phyloP scores from a whole-genome alignment of 1,140 invertebrate genomes.

The Pristionchus pacificus region DNA sequence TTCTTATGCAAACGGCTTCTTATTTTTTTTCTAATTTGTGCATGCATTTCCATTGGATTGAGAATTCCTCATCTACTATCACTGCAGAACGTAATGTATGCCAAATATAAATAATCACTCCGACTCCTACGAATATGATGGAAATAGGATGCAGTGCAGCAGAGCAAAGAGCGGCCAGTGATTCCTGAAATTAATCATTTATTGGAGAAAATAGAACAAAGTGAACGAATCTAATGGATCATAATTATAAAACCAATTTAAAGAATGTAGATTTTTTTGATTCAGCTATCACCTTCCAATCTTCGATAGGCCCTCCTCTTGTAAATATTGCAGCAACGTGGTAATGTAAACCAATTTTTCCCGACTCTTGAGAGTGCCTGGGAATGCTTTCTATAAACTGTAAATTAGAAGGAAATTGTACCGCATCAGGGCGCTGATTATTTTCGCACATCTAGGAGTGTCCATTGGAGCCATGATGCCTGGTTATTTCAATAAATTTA shows the following conservation, averaged over 20 bases:
- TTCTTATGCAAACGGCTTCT: too few relatives aligned
- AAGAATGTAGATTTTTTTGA: neutral
- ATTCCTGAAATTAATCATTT: slow-evolving; percentile 16
- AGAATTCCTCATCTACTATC: too few relatives aligned
- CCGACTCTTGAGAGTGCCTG: slow-evolving; percentile 24
- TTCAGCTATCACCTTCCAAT: neutral
- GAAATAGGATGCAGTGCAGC: slow-evolving; percentile 19
- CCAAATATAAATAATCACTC: slow-evolving; percentile 11
- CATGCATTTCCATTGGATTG: too few relatives aligned
- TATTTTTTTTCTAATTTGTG: slow-evolving; percentile 21
- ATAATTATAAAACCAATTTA: neutral
- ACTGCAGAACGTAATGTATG: too few relatives aligned
- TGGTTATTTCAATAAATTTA: too few relatives aligned
- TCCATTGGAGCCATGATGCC: slow-evolving; percentile 18
- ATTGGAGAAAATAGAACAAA: too few relatives aligned
- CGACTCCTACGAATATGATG: slow-evolving; percentile 23
- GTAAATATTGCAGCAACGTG: slow-evolving; percentile 21
- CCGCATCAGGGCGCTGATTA: neutral
- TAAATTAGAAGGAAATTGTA: neutral
- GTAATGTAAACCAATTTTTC: slow-evolving; percentile 24
- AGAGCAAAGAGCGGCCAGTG: slow-evolving; percentile 7
- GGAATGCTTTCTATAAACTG: neutral
- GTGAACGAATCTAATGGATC: too few relatives aligned
- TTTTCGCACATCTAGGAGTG: slow-evolving; percentile 16
- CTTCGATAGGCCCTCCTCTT: slow-evolving; percentile 16